A percentile compares a stretch with the other conserved stretches of the same genome.
Conservation (phyloP, 2,113 vertebrate species). For the Psittacus erithacus region DNA sequence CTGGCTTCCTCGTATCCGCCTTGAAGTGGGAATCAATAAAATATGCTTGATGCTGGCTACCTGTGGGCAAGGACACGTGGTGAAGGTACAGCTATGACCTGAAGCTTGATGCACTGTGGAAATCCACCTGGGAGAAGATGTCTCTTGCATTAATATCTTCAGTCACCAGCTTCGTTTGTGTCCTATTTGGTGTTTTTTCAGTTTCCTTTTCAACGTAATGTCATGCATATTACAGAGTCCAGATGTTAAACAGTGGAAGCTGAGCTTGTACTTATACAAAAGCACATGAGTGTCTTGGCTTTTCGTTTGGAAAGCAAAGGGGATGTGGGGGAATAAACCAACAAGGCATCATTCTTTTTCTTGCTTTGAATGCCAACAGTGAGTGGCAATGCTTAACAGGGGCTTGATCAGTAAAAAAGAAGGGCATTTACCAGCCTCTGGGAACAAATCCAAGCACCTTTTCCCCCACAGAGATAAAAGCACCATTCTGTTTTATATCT, state of each 20-base stretch:
- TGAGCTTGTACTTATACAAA: neutral
- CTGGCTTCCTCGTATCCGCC: neutral
- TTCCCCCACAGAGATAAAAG: neutral
- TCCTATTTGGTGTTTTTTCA: neutral
- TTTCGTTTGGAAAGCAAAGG: neutral
- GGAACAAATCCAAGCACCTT: neutral
- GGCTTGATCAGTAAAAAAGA: neutral
- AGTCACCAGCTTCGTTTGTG: neutral
- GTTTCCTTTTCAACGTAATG: neutral
- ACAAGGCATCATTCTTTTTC: neutral
- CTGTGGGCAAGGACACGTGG: neutral
- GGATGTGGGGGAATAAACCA: neutral
- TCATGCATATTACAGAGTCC: neutral
- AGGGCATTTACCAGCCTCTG: neutral
- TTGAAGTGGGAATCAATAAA: rapidly evolving
- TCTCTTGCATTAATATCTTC: neutral
- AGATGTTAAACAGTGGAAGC: neutral
- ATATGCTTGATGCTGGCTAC: neutral
- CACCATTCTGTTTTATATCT: neutral
- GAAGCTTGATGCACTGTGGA: neutral
- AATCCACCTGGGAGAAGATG: neutral
- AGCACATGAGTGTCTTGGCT: neutral
- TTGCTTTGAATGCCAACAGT: neutral
- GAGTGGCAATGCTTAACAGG: neutral
- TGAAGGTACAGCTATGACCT: neutral